Percentiles rank a stretch among this genome's conserved stretches.
These are phyloP conservation scores for Pyrocephalus nanus DNA, from an alignment of 2,797 vertebrate genomes.

Conservation along the genomic window DNA sequence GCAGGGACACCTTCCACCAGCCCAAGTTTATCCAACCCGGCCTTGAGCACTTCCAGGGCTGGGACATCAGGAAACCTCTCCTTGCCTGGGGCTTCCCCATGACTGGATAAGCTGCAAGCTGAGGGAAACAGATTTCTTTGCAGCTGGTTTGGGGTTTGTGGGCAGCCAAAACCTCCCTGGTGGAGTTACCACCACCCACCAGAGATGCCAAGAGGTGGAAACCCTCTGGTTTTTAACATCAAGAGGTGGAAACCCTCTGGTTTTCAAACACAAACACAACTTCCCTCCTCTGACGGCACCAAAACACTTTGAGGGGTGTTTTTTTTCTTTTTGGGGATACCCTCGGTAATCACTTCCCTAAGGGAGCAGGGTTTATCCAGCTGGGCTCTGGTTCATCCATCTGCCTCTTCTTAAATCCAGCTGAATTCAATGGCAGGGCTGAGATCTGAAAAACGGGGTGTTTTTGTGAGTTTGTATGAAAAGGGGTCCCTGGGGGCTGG, in stretches of 20 bases:
- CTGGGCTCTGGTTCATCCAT: neutral
- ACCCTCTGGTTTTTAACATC: neutral
- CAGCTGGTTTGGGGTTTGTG: neutral
- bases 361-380: neutral
- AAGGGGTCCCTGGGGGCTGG: neutral
- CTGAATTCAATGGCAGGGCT: accelerated
- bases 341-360: neutral
- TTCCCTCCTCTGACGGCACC: neutral
- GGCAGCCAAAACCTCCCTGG: neutral
- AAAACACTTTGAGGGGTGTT: neutral
- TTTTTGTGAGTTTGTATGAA: neutral
- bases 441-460: neutral
- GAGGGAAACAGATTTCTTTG: neutral
- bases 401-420: neutral
- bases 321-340: neutral
- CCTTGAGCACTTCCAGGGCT: neutral
- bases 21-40: neutral
- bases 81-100: neutral
- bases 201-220: neutral
- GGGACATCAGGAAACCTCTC: neutral
- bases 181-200: neutral
- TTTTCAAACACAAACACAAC: neutral
- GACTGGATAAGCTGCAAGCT: neutral
- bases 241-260: neutral
- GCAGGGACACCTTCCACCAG: neutral